A percentile compares a stretch with the other conserved stretches of the same genome.
These are phyloP conservation scores for Kryptolebias ocellatus DNA, from an alignment of 2,797 vertebrate species.

Conservation along the genomic window DNA sequence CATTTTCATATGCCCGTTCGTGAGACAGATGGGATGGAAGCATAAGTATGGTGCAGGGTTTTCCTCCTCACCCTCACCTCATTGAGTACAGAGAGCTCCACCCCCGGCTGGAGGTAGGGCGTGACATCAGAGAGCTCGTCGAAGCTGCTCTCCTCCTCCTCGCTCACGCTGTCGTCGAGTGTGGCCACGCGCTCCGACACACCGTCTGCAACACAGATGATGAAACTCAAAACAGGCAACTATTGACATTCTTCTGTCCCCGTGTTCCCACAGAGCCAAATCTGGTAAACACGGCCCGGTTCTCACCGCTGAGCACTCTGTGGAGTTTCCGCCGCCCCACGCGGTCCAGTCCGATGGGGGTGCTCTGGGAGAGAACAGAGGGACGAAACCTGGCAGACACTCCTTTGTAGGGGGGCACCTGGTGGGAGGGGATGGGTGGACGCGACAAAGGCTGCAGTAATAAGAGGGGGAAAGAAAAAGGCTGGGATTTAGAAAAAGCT, in stretches of 20 bases:
- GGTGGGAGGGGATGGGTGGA: slow-evolving; percentile 92
- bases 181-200: slow-evolving; percentile 81
- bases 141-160: slow-evolving; percentile 95
- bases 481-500: slow-evolving; percentile 35
- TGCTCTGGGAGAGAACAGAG: slow-evolving; percentile 92
- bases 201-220: slow-evolving; percentile 81
- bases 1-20: background rate
- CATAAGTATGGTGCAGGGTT: no score
- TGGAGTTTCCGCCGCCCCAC: slow-evolving; percentile 86
- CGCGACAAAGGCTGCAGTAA: slow-evolving; percentile 82
- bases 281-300: slow-evolving; percentile 21
- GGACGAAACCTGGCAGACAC: slow-evolving; percentile 93
- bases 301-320: slow-evolving; percentile 83
- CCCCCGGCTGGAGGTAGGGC: slow-evolving; percentile 91
- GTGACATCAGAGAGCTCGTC: slow-evolving; percentile 90
- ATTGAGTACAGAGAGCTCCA: slow-evolving; percentile 92
- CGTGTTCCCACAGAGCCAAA: slow-evolving; percentile 38
- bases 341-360: slow-evolving; percentile 93
- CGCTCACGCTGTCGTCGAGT: slow-evolving; percentile 93
- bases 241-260: slow-evolving; percentile 50
- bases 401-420: slow-evolving; percentile 93
- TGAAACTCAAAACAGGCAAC: slow-evolving; percentile 22
- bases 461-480: slow-evolving; percentile 27
- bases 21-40: no score
- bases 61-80: slow-evolving; percentile 81